Base-by-base conservation (phyloP, 92 coral and sea anemone genomes). In the Porites cylindrica region DNA sequence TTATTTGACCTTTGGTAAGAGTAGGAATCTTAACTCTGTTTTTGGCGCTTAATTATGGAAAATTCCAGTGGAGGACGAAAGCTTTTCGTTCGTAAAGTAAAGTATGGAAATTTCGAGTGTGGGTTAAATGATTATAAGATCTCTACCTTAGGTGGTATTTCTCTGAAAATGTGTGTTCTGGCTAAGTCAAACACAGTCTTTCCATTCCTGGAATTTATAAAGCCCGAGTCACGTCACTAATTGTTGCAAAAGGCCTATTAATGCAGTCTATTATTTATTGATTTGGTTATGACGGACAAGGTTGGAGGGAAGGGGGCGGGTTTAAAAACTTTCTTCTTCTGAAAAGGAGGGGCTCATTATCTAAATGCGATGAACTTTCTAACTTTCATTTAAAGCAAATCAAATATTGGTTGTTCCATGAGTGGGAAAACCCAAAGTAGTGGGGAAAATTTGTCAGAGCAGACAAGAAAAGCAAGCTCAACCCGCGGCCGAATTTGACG, bases 271-370 rank as follows among this genome's bases (percentile, higher is more conserved):
- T 65, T 65, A 65, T 12, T 65, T 65, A n/a, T 65, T 65, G 20
- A 65, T 65, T 65, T 65, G 70, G 70, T 65, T n/a, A 65, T 65
- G 70, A 65, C 70, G 70, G 70, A 65, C 70, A 65, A 65, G 70
- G 70, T 65, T 65, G 70, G 70, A 14, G 1, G 70, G 70, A 65
- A 65, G 70, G 70, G 70, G 70, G 70, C 24, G 1, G 70, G 70
- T 26, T 65, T 65, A 65, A 65, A 65, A 65, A 65, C 70, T 26
- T 26, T 26, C 29, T 26, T 26, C 65, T 60, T 60, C 65, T 60
- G 65, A 60, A 60, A 60, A 60, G 65, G 65, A 60, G 65, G 65
- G 17, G 65, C 65, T 60, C 65, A 60, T 60, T 60, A 60, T 60
- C 29, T 26, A 26, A 26, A 26, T 26, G 29, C 29, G 29, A 26